Evolutionary conservation across 1,140 invertebrate species (phyloP).

Genomic region (Drosophila malerkotliana): DNA sequence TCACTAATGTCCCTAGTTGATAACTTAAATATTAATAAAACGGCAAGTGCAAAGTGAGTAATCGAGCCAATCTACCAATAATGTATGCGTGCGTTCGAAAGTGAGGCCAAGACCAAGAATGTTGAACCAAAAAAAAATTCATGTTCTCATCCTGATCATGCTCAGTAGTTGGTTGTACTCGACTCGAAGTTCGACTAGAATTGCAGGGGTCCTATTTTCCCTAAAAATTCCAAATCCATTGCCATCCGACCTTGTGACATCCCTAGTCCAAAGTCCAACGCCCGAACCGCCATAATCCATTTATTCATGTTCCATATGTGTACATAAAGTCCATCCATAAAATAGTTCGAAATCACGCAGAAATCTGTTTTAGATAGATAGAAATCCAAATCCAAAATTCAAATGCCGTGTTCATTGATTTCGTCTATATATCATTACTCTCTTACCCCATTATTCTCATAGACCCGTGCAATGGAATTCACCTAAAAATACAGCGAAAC

Average conservation of each 20-base stretch:
- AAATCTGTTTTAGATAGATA: constrained; percentile 43
- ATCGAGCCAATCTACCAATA: constrained; percentile 22
- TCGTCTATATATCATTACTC: constrained; percentile 81
- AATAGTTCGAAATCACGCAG: constrained; percentile 53
- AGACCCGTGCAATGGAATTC: constrained; percentile 94
- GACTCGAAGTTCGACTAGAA: too few species aligned
- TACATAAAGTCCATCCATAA: constrained; percentile 52
- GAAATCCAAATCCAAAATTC: constrained; percentile 34
- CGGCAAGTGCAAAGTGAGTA: constrained; percentile 89
- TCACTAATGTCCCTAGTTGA: constrained; percentile 95
- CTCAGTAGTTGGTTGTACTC: constrained; percentile 12
- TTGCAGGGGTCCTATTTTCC: too few species aligned
- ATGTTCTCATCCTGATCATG: constrained; percentile 27
- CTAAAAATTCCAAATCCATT: constrained; percentile 14
- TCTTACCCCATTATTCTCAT: constrained; percentile 81
- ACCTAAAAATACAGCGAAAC: constrained; percentile 92
- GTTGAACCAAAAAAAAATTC: constrained; percentile 12
- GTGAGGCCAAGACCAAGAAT: constrained; percentile 15
- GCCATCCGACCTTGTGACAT: constrained; percentile 6
- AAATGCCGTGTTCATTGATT: constrained; percentile 72
- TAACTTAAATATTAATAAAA: constrained; percentile 95
- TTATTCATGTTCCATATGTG: constrained; percentile 62
- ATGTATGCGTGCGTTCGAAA: constrained; percentile 50
- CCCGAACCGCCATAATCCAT: constrained; percentile 7
- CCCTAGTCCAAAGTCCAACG: constrained; percentile 2